A percentile compares a stretch with the other conserved stretches of the same genome.
Conservation (phyloP, 2,113 vertebrate genomes). For the Cynocephalus volans region DNA sequence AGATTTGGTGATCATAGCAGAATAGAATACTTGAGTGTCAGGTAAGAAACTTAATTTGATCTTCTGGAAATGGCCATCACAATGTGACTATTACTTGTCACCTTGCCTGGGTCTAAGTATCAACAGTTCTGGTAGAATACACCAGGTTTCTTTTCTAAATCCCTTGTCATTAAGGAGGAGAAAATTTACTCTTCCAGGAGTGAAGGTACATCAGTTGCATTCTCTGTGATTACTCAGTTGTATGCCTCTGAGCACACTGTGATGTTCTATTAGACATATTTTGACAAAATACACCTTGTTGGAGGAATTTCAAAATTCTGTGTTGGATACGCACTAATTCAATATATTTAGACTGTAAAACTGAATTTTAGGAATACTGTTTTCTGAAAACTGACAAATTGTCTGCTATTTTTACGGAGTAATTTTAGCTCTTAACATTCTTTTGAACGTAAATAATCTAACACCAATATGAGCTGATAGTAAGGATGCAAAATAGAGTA, state of each 20-base stretch:
- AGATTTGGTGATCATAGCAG: not conserved
- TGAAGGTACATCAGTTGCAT: not conserved
- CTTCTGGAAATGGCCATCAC: not conserved
- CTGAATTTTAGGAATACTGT: not conserved
- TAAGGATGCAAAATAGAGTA: slow-evolving; percentile 2
- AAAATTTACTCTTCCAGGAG: not conserved
- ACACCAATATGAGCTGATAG: not conserved
- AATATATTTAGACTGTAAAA: not conserved
- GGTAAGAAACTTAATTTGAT: not conserved
- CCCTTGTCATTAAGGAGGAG: not conserved
- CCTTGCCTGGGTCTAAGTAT: not conserved
- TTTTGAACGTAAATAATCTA: slow-evolving; percentile 32
- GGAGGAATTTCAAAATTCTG: not conserved
- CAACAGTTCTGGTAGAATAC: not conserved
- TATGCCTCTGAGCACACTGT: not conserved
- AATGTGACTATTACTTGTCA: not conserved
- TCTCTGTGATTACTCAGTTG: not conserved
- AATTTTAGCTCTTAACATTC: not conserved
- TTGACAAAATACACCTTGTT: slow-evolving; percentile 24
- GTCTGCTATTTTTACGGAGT: not conserved
- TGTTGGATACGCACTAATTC: not conserved
- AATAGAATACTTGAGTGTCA: not conserved
- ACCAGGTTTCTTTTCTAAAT: not conserved
- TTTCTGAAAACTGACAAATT: not conserved
- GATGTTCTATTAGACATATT: not conserved